Base-by-base conservation (phyloP, 92 coral and sea anemone genomes). In the Phenganax stokvisi region DNA sequence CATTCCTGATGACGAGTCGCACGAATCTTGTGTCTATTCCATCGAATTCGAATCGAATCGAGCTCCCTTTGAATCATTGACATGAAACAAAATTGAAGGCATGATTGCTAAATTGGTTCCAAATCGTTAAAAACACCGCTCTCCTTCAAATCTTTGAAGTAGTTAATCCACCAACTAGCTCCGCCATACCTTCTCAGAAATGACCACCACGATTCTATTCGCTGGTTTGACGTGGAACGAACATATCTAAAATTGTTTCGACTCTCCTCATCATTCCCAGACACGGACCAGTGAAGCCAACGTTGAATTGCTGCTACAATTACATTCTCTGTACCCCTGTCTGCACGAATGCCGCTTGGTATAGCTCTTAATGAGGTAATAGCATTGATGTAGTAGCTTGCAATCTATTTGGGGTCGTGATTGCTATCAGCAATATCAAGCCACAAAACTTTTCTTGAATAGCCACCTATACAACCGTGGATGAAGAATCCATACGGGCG, bases 1-100 rank as follows among this genome's bases (percentile, higher is more conserved):
- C 88, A 86, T 63, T 86, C 85, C 12, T 79, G 85, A 81, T 80
- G 64, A 56, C 74, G 81, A 84, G 57, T 86, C 55, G 75, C 61
- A 53, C 88, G 57, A 37, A 86, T 86, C 55, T 84, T 79, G 54
- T 86, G 85, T 44, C 71, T 67, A 80, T 81, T 86, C 88, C 85
- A 86, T 44, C 82, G 74, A 60, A 68, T 86, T 8, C 81, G 85
- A 75, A 86, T 80, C 28, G 60, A 54, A 68, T 86, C 75, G 54
- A 86, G 66, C 73, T 86, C 85, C 81, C 74, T 57, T 77, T 81
- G 88, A 31, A 86, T 81, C 8, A 72, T 54, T 55, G 9, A 37
- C 85, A 72, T 81, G 44, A 71, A 81, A 64, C 71, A 81, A 65
- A 70, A 81, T 3, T 71, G 85, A 15, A 81, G 25, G 61, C 79